Evolutionary conservation across 2,888 invertebrate species (phyloP).

Genomic region (Caenorhabditis afra): DNA sequence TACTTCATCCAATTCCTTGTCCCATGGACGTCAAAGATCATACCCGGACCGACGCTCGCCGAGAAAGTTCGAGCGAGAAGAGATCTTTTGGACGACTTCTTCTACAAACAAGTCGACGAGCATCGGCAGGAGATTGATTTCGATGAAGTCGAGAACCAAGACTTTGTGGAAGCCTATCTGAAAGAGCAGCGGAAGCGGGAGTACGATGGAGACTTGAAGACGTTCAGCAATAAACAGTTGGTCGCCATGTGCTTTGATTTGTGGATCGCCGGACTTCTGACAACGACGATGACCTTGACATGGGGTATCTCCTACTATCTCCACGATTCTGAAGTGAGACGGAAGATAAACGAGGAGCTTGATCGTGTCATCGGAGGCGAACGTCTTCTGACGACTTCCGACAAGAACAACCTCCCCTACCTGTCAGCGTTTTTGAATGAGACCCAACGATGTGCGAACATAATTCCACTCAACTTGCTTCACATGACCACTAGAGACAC

Average conservation of each 20-base stretch:
- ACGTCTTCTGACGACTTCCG: constrained; percentile 55
- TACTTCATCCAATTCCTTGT: constrained; percentile 40
- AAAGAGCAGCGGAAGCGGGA: constrained; percentile 59
- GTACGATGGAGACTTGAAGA: constrained; percentile 40
- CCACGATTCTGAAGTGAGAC: constrained; percentile 50
- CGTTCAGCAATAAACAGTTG: constrained; percentile 51
- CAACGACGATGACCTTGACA: constrained; percentile 61
- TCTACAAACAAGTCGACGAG: constrained; percentile 52
- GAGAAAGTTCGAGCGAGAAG: constrained; percentile 16
- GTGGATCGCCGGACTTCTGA: constrained; percentile 64
- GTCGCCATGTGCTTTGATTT: constrained; percentile 60
- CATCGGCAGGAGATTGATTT: constrained; percentile 46
- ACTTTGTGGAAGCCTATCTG: constrained; percentile 61
- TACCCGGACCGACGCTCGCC: constrained; percentile 37
- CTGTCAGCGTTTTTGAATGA: constrained; percentile 65
- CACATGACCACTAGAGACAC: constrained; percentile 36
- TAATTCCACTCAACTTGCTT: constrained; percentile 46
- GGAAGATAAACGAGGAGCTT: constrained; percentile 62
- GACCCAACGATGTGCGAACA: constrained; percentile 52
- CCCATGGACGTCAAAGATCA: constrained; percentile 27
- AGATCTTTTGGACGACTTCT: constrained; percentile 28
- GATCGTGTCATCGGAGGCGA: constrained; percentile 54
- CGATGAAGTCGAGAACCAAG: constrained; percentile 34
- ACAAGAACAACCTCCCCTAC: constrained; percentile 52
- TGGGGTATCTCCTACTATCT: constrained; percentile 62